Evolutionary conservation across 2,797 vertebrate species (phyloP).

Genomic region (Myotis myotis): DNA sequence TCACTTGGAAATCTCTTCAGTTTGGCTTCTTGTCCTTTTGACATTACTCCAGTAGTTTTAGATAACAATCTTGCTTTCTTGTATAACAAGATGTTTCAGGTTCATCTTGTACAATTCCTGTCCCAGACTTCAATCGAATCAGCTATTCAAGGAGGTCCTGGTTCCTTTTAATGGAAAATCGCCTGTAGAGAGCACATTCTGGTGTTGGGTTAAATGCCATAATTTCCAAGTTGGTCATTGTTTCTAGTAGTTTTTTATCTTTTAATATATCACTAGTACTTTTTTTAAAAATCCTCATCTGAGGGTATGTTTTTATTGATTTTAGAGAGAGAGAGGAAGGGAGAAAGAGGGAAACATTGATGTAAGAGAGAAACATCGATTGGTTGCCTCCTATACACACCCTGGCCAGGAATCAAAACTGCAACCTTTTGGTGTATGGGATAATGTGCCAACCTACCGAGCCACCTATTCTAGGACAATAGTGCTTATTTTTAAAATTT

Average conservation of each 20-base stretch:
- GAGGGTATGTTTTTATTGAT: neutral
- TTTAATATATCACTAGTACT: neutral
- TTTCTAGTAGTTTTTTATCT: neutral
- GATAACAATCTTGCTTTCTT: neutral
- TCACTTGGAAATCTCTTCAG: neutral
- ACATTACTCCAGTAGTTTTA: neutral
- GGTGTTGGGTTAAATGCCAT: neutral
- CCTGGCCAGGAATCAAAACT: neutral
- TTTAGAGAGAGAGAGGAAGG: neutral
- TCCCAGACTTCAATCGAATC: neutral
- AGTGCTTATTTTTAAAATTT: neutral
- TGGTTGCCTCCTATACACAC: neutral
- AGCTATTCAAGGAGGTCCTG: neutral
- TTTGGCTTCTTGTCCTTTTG: constrained; percentile 14
- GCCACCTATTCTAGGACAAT: neutral
- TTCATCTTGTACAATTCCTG: neutral
- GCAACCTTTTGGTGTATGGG: neutral
- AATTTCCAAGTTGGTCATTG: neutral
- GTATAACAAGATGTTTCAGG: neutral
- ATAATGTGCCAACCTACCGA: neutral
- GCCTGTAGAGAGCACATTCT: neutral
- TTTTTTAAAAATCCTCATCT: neutral
- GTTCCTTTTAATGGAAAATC: neutral
- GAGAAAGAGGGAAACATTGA: neutral
- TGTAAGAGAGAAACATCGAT: neutral